Evolutionary conservation across 1,140 invertebrate genomes (phyloP).

Genomic region (Halesus radiatus): DNA sequence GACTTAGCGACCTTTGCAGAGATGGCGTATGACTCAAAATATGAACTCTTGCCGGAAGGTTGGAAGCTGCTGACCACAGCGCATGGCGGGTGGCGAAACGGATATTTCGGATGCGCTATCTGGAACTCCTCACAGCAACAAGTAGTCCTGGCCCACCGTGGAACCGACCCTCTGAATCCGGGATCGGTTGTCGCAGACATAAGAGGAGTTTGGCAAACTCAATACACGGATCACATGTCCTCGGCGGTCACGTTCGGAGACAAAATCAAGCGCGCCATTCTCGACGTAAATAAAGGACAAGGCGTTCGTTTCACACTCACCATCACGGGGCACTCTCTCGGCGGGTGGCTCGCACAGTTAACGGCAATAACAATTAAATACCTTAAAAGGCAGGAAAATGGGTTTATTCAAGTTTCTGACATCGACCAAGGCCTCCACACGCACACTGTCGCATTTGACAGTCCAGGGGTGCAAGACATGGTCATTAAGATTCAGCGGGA

Average conservation of each 20-base stretch:
- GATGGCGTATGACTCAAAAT: not conserved
- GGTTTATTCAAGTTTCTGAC: not conserved
- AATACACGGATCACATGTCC: not conserved
- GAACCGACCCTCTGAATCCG: not conserved
- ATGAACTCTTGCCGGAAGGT: not conserved
- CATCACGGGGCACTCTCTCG: not conserved
- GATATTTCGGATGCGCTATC: not conserved
- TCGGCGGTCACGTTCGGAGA: not conserved
- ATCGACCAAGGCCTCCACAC: not conserved
- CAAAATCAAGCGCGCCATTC: not conserved
- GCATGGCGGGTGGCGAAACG: not conserved
- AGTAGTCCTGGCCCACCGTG: slow-evolving; percentile 2
- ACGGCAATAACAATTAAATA: not conserved
- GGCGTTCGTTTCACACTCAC: not conserved
- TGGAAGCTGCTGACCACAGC: slow-evolving; percentile 19
- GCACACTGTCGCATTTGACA: slow-evolving; percentile 9
- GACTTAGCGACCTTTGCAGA: too few species aligned
- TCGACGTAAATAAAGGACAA: not conserved
- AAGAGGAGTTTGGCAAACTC: not conserved
- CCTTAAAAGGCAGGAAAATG: not conserved
- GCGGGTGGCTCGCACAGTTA: slow-evolving; percentile 12
- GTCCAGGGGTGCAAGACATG: not conserved
- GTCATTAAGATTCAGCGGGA: too few species aligned
- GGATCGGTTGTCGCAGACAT: not conserved
- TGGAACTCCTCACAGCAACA: not conserved